These are phyloP conservation scores for Callocephalon fimbriatum DNA, from an alignment of 2,113 vertebrate genomes.

Conservation along the genomic window DNA sequence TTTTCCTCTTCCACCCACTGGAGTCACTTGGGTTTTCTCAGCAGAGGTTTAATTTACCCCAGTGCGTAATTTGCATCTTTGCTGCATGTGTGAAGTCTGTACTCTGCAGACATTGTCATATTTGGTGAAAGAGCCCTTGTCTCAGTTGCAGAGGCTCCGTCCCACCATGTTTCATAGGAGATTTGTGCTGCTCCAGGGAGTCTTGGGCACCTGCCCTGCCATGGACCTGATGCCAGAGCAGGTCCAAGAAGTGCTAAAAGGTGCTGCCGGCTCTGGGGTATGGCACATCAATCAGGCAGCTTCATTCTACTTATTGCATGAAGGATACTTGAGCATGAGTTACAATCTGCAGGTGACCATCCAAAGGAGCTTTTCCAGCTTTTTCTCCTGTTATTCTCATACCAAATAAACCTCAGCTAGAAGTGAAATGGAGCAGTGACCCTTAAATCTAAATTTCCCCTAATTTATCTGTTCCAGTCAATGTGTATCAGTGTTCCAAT, in stretches of 20 bases:
- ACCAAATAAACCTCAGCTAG: not conserved
- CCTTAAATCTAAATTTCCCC: not conserved
- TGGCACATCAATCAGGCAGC: fast-evolving
- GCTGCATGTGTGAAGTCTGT: not conserved
- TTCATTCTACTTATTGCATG: not conserved
- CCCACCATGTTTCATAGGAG: fast-evolving
- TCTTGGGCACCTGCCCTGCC: fast-evolving
- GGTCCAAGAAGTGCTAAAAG: fast-evolving
- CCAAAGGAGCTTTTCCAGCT: not conserved
- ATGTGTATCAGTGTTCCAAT: not conserved
- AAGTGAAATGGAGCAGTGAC: not conserved
- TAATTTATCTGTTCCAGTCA: not conserved
- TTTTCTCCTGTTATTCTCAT: not conserved
- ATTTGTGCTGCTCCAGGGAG: fast-evolving
- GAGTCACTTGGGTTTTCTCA: not conserved
- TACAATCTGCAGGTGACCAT: not conserved
- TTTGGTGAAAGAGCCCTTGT: fast-evolving
- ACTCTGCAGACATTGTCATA: fast-evolving
- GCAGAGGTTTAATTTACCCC: not conserved
- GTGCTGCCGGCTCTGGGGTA: not conserved
- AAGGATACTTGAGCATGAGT: not conserved
- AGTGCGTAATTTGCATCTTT: not conserved
- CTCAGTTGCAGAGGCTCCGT: fast-evolving
- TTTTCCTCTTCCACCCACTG: not conserved
- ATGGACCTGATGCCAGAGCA: fast-evolving